Evolutionary conservation across 2,888 invertebrate genomes (phyloP).

Genomic region (Ornithoptera alexandrae): DNA sequence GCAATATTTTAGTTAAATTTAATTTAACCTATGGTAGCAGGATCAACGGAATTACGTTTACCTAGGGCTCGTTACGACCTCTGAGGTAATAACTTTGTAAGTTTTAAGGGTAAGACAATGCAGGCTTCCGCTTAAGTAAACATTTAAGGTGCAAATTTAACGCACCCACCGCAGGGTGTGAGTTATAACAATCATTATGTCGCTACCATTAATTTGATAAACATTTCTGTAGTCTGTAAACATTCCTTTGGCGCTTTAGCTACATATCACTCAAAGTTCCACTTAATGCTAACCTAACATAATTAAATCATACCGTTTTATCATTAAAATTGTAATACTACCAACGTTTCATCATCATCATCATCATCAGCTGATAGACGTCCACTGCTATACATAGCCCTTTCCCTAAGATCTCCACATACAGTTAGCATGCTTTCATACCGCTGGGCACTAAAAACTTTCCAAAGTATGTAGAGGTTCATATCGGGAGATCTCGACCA

Average conservation of each 20-base stretch:
- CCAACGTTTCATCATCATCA: too few relatives aligned
- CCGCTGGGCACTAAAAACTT: too few relatives aligned
- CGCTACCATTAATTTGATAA: not conserved
- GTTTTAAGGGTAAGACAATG: constrained; percentile 33
- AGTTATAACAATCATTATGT: not conserved
- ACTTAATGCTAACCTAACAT: too few relatives aligned
- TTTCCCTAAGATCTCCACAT: too few relatives aligned
- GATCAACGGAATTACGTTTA: constrained; percentile 16
- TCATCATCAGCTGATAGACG: too few relatives aligned
- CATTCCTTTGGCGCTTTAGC: not conserved
- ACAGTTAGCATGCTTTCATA: too few relatives aligned
- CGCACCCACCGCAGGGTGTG: not conserved
- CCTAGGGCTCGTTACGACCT: constrained; percentile 28
- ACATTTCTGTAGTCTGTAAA: not conserved
- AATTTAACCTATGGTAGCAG: constrained; percentile 11
- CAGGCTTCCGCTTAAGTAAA: constrained; percentile 8
- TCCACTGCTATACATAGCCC: too few relatives aligned
- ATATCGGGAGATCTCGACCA: too few relatives aligned
- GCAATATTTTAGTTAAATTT: not conserved
- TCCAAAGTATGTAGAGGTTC: too few relatives aligned
- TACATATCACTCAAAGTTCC: too few relatives aligned
- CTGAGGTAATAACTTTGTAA: constrained; percentile 33
- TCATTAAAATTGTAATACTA: too few relatives aligned
- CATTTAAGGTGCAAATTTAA: constrained; percentile 4
- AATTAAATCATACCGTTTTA: too few relatives aligned